Conservation (phyloP, 2,113 vertebrate species). For the Bubo blakistoni region DNA sequence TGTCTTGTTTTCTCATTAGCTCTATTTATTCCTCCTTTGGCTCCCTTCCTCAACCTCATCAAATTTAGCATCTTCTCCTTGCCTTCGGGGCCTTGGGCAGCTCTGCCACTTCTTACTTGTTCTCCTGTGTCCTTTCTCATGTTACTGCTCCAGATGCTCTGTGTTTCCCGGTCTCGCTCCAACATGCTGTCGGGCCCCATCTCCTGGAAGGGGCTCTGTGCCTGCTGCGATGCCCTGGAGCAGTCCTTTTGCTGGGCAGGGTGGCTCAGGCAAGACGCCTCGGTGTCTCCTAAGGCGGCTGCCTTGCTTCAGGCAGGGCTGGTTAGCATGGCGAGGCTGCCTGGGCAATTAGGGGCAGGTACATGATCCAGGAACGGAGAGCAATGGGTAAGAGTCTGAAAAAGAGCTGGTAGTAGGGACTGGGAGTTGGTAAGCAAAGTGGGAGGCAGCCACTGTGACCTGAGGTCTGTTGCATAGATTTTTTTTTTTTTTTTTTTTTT, state of each 20-base stretch:
- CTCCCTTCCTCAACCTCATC: slow-evolving; percentile 36
- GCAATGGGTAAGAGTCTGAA: not conserved
- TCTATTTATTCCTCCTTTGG: slow-evolving; percentile 57
- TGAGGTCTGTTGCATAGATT: not conserved
- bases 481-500: not conserved
- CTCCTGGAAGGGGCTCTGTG: not conserved
- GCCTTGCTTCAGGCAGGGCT: not conserved
- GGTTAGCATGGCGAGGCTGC: rapidly evolving
- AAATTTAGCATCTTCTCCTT: slow-evolving; percentile 28
- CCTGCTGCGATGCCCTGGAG: not conserved
- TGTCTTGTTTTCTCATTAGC: slow-evolving; percentile 61
- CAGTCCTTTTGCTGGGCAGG: not conserved
- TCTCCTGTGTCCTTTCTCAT: not conserved
- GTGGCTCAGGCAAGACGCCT: not conserved
- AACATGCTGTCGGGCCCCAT: rapidly evolving
- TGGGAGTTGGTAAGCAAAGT: not conserved
- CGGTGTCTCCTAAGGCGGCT: not conserved
- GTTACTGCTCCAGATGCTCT: not conserved
- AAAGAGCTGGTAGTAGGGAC: not conserved
- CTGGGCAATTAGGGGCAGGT: not conserved
- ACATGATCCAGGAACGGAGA: not conserved
- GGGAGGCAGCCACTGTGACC: not conserved
- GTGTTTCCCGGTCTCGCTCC: rapidly evolving
- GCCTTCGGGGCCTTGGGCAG: not conserved
- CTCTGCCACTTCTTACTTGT: not conserved